Conservation (phyloP, 2,797 vertebrate genomes). For the Gymnothorax reevesii region DNA sequence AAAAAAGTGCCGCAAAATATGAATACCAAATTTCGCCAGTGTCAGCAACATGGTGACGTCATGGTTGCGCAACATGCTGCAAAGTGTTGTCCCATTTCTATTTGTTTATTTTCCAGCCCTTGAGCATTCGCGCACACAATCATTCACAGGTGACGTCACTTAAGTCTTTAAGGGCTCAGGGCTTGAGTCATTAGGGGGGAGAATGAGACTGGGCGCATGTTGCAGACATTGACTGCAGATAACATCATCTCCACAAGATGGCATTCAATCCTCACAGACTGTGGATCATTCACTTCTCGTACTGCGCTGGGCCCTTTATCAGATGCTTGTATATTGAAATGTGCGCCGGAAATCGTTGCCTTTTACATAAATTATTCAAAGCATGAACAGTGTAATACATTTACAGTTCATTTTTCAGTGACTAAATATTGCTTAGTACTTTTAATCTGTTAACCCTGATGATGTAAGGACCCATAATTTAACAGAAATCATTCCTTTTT, state of each 20-base stretch:
- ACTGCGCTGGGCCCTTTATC: not conserved
- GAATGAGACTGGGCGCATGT: too few relatives aligned
- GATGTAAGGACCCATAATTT: not conserved
- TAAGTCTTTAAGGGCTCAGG: too few relatives aligned
- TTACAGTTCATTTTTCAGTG: not conserved
- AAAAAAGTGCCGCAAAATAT: too few relatives aligned
- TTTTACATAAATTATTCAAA: not conserved
- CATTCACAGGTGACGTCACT: too few relatives aligned
- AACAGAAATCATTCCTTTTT: not conserved
- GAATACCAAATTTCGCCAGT: too few relatives aligned
- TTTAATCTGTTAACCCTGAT: not conserved
- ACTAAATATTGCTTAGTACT: not conserved
- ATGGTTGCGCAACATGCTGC: too few relatives aligned
- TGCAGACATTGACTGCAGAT: not conserved
- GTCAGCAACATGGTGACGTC: too few relatives aligned
- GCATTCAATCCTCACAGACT: constrained; percentile 1
- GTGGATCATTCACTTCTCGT: not conserved
- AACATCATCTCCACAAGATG: constrained; percentile 3
- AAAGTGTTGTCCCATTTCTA: too few relatives aligned
- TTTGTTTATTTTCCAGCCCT: too few relatives aligned
- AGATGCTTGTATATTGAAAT: not conserved
- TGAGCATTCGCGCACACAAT: too few relatives aligned
- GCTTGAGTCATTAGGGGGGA: too few relatives aligned
- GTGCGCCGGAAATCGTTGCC: not conserved
- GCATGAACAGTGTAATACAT: not conserved